A percentile compares a stretch with the other conserved stretches of the same genome.
Evolutionary conservation across 2,113 vertebrate species (phyloP).

Genomic region (Plecotus auritus): DNA sequence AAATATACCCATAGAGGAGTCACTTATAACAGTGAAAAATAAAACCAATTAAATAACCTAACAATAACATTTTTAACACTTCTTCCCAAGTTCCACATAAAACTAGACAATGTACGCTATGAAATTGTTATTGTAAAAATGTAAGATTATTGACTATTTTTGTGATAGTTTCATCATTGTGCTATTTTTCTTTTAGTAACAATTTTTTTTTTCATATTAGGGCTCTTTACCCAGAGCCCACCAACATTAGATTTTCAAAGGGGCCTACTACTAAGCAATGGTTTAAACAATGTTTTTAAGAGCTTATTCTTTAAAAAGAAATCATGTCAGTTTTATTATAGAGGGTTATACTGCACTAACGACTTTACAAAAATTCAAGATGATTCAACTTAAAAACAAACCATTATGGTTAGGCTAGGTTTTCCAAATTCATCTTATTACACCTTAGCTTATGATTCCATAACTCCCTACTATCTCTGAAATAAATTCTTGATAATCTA

Average conservation of each 20-base stretch:
- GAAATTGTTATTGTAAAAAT: background rate
- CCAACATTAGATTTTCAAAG: background rate
- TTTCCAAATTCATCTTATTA: background rate
- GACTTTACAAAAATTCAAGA: background rate
- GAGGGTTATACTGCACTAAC: background rate
- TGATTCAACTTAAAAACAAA: background rate
- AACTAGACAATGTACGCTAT: background rate
- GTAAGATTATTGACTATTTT: background rate
- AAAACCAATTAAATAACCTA: background rate
- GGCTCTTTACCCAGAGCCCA: background rate
- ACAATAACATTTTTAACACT: background rate
- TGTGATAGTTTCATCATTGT: background rate
- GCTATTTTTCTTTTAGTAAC: background rate
- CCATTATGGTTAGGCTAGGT: background rate
- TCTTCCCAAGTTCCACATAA: background rate
- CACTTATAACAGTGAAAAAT: background rate
- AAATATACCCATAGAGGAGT: background rate
- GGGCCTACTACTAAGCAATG: background rate
- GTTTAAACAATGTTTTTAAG: background rate
- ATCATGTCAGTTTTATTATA: background rate
- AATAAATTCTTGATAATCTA: background rate
- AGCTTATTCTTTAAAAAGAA: background rate
- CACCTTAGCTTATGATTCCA: background rate
- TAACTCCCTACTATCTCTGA: background rate
- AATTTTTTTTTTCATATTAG: background rate